These are phyloP conservation scores for Zosterops pallidus DNA, from an alignment of 2,113 vertebrate species.

Conservation along the genomic window DNA sequence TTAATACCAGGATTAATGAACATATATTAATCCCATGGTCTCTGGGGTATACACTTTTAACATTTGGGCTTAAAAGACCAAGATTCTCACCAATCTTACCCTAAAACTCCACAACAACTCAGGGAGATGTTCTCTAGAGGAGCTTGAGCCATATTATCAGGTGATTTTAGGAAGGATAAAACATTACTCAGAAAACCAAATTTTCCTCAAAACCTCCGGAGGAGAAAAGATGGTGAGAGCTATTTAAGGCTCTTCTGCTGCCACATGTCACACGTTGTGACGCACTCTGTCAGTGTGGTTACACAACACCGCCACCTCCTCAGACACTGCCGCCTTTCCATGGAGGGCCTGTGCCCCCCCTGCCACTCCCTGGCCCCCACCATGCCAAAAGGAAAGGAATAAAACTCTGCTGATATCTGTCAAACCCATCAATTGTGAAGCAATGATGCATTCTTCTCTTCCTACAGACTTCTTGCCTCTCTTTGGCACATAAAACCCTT, in stretches of 20 bases:
- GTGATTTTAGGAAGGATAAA: slow-evolving; percentile 27
- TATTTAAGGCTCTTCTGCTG: slow-evolving; percentile 62
- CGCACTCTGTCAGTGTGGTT: slow-evolving; percentile 46
- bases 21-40: background rate
- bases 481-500: background rate
- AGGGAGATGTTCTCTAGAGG: background rate
- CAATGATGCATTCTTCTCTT: background rate
- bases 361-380: background rate
- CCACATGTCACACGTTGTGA: slow-evolving; percentile 59
- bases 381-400: background rate
- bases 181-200: slow-evolving; percentile 49
- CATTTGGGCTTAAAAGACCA: background rate
- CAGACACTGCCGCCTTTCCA: background rate
- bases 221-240: slow-evolving; percentile 46
- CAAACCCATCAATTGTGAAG: background rate
- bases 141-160: background rate
- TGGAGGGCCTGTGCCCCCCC: background rate
- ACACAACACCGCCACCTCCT: slow-evolving; percentile 47
- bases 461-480: background rate
- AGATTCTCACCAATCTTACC: background rate
- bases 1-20: slow-evolving; percentile 2
- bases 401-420: background rate
- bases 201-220: slow-evolving; percentile 47
- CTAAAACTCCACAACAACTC: background rate
- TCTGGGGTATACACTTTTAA: background rate